Evolutionary conservation across 2,888 invertebrate species (phyloP), one percentile per base, ranked within the genome.

Genomic region (Nowickia ferox): DNA sequence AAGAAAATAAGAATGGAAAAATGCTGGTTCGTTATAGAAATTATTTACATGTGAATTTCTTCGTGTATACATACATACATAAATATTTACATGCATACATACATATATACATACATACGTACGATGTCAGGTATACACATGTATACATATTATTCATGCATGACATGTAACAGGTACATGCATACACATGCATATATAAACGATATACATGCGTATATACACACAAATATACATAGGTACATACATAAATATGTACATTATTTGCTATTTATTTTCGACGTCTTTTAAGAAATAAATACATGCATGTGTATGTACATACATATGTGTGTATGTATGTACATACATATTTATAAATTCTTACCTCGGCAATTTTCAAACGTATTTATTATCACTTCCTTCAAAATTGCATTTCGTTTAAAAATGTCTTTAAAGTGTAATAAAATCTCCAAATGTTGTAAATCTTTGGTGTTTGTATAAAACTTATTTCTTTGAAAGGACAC

Each of bases 401-500:
- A 57, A 72, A 30, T 42, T 63, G 17, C 69, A 69, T 53, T 63
- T 80, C 51, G 44, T 66, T 55, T 51, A 22, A 68, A 69, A 72
- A 53, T 65, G 53, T 77, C 53, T 69, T 84, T 19, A 11, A 83
- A 74, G 9, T 57, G 80, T 59, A 75, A 68, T 71, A 80, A 48
- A 30, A 48, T 51, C 2, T 68, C 76, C 68, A 82, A 74, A 55
- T 66, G 48, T 57, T 51, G 72, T 51, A 74, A 59, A 40, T 42
- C 57, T 42, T 66, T 40, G 40, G n/a, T 11, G 5, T 68, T 61
- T 59, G 15, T 66, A 46, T 22, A 22, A 22, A 80, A 15, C 6
- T 48, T 83, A 38, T 65, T 19, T 65, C 68, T 53, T 55, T 83
- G 79, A 63, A 84, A 80, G 71, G 68, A 57, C 75, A 87, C 84